Evolutionary conservation across 2,888 invertebrate species (phyloP).

Genomic region (Andrena minutula): DNA sequence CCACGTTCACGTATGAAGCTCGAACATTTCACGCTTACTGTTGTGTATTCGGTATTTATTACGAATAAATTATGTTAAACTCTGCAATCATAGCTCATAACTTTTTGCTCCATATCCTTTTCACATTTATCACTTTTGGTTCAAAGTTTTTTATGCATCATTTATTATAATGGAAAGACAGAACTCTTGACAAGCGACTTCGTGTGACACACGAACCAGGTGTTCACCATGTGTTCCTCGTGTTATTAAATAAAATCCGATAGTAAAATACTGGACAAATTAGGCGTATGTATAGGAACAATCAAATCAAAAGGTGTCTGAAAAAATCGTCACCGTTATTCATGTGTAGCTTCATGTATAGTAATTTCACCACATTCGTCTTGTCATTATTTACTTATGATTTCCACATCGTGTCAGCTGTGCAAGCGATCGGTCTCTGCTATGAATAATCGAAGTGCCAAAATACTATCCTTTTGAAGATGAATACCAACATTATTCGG

Average conservation of each 20-base stretch:
- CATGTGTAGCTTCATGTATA: background rate
- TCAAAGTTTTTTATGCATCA: background rate
- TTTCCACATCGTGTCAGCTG: background rate
- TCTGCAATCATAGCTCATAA: background rate
- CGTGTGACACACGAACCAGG: background rate
- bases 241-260: background rate
- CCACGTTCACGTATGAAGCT: constrained; percentile 88
- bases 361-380: background rate
- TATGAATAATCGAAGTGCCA: background rate
- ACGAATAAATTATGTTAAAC: constrained; percentile 86
- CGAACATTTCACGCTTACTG: constrained; percentile 88
- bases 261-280: background rate
- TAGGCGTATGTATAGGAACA: background rate
- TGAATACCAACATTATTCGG: background rate
- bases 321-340: background rate
- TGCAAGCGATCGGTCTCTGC: background rate
- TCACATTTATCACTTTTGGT: background rate
- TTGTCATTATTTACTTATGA: background rate
- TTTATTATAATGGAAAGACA: background rate
- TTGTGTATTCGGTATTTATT: constrained; percentile 89
- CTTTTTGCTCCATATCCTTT: background rate
- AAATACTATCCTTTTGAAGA: background rate
- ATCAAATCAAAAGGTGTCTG: too few relatives aligned
- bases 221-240: background rate
- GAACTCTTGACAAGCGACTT: background rate